A percentile compares a stretch with the other conserved stretches of the same genome.
Conservation (phyloP, 2,888 invertebrate genomes). For the Eupeodes luniger region DNA sequence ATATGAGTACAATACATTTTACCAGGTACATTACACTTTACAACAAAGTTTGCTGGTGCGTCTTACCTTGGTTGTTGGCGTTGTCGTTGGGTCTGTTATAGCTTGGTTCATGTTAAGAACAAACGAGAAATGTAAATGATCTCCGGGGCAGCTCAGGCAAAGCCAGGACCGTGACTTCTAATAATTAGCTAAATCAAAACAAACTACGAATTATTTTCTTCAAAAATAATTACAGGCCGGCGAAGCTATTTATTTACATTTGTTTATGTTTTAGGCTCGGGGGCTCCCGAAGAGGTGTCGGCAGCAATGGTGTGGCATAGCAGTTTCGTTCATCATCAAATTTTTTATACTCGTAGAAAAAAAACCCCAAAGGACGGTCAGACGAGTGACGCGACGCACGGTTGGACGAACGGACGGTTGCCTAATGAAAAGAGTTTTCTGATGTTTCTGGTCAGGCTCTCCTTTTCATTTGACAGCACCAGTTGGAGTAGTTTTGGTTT, state of each 20-base stretch:
- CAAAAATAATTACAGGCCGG: slow-evolving; percentile 78
- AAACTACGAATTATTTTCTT: slow-evolving; percentile 78
- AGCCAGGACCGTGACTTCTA: slow-evolving; percentile 75
- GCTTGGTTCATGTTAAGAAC: slow-evolving; percentile 31
- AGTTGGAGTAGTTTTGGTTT: slow-evolving; percentile 50
- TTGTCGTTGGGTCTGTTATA: background rate
- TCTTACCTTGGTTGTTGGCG: slow-evolving; percentile 32
- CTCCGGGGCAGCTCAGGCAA: slow-evolving; percentile 38
- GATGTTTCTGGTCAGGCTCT: slow-evolving; percentile 20
- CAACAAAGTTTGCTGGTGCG: slow-evolving; percentile 28
- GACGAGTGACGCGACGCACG: no score
- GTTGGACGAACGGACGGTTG: background rate
- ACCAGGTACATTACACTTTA: background rate
- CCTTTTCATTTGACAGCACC: slow-evolving; percentile 57
- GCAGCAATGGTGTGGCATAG: background rate
- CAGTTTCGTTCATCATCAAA: slow-evolving; percentile 13
- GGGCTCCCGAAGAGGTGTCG: slow-evolving; percentile 37
- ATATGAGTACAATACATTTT: background rate
- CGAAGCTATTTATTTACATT: slow-evolving; percentile 78
- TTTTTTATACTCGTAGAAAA: background rate
- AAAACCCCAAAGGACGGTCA: no score
- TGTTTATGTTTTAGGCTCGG: slow-evolving; percentile 50
- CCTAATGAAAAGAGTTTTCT: slow-evolving; percentile 53
- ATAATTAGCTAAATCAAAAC: slow-evolving; percentile 78
- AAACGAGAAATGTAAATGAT: slow-evolving; percentile 69